These are phyloP conservation scores for Oncorhynchus nerka DNA, from an alignment of 2,113 vertebrate genomes.

Conservation along the genomic window DNA sequence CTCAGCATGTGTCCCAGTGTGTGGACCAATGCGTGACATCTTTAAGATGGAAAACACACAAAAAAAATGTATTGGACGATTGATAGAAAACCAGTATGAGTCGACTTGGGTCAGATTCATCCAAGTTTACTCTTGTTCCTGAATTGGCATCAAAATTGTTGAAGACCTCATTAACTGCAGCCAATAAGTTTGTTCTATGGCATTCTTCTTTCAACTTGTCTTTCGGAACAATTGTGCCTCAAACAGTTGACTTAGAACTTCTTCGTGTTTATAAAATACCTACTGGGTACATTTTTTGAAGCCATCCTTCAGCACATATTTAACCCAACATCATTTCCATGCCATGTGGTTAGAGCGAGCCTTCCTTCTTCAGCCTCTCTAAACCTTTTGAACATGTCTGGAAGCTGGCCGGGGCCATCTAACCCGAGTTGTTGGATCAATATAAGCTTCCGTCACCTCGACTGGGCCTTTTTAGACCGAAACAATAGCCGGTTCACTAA, in stretches of 20 bases:
- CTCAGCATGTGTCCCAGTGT: too few relatives aligned
- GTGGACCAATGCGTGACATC: too few relatives aligned
- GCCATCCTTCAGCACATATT: slow-evolving; percentile 27
- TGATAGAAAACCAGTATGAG: neutral
- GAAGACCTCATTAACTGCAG: too few relatives aligned
- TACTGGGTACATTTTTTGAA: slow-evolving; percentile 21
- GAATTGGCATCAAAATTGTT: neutral
- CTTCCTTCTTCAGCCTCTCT: slow-evolving; percentile 66
- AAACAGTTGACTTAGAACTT: neutral
- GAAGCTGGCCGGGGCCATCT: slow-evolving; percentile 69
- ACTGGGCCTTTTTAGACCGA: slow-evolving; percentile 57
- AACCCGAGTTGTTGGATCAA: slow-evolving; percentile 74
- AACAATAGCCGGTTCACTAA: slow-evolving; percentile 71
- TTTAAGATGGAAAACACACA: too few relatives aligned
- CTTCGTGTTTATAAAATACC: neutral
- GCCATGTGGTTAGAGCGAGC: slow-evolving; percentile 50
- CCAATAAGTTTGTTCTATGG: too few relatives aligned
- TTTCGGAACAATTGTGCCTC: neutral
- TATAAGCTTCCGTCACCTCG: slow-evolving; percentile 74
- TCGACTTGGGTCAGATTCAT: neutral
- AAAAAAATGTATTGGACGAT: neutral
- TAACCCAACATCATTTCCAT: slow-evolving; percentile 52
- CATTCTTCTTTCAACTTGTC: neutral
- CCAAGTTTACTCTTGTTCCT: neutral
- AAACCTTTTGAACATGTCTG: slow-evolving; percentile 68